Conservation (phyloP, 2,888 invertebrate species). For the Dicycla oo region DNA sequence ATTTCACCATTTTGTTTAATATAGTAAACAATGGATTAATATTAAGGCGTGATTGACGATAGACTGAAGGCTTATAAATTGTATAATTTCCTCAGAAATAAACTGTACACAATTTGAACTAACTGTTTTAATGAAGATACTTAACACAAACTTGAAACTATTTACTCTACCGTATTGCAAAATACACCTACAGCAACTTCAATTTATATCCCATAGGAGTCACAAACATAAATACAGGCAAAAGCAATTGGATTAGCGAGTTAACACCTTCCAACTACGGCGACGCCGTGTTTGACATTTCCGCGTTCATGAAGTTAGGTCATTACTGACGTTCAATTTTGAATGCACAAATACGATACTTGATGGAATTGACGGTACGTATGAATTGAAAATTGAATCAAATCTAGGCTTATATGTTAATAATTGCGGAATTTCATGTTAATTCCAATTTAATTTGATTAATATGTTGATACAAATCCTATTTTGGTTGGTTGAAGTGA, state of each 20-base stretch:
- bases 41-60: background rate
- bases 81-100: background rate
- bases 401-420: background rate
- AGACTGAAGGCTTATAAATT: background rate
- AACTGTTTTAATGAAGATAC: conserved; percentile 19
- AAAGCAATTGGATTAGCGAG: conserved; percentile 59
- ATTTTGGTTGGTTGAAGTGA: background rate
- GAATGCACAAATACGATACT: conserved; percentile 31
- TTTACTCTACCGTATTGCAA: conserved; percentile 21
- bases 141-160: background rate
- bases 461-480: conserved; percentile 15
- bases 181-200: conserved; percentile 16
- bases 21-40: background rate
- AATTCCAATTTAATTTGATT: conserved; percentile 13
- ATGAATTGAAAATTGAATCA: conserved; percentile 23
- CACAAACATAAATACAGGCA: conserved; percentile 45
- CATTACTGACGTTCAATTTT: conserved; percentile 42
- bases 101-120: background rate
- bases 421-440: conserved; percentile 5
- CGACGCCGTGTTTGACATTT: conserved; percentile 46
- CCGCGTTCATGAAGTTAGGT: conserved; percentile 43
- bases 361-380: conserved; percentile 16
- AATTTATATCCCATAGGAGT: conserved; percentile 29
- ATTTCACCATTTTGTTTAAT: background rate
- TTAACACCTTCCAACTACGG: conserved; percentile 40